Evolutionary conservation across 53 echinoderm and acorn worm genomes (phyloP), one percentile per base, ranked within the genome.

Genomic region (Paracentrotus lividus): DNA sequence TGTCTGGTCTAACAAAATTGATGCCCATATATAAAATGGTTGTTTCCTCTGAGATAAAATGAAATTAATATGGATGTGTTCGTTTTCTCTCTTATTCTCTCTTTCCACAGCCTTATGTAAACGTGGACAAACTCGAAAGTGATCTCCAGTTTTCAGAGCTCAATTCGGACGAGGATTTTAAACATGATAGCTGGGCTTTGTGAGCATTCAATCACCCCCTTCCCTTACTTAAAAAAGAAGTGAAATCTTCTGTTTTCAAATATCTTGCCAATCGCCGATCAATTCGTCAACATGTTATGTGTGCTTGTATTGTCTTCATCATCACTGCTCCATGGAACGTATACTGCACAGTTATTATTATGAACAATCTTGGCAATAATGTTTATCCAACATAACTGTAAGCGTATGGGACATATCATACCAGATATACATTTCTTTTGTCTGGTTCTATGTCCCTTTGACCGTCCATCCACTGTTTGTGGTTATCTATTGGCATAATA

Each of bases 121-220:
- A 93, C 24, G 21, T 93, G 88, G 68, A 67, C 20, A 86, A 68
- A 61, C 68, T 86, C 21, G 93, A 93, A 53, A 95, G 24, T 55
- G 92, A 96, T 38, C 94, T 96, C 40, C 91, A 94, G 49, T 96
- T 94, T 53, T 58, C 91, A 13, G 94, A 94, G 49, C 94, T 96
- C 72, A 96, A 96, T 42, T 92, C 96, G 7, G 94, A 94, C 36
- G 96, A 96, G 31, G 96, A 96, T 20, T 72, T 94, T 4, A 87
- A 86, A 78, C 92, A 91, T 49, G 92, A 65, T 26, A 77, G 77
- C 60, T 94, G 94, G 94, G 64, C 43, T 27, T 24, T 90, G 90
- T 85, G 51, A 85, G 49, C 13, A 36, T 21, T 12, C 47, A 10
- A n/a, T n/a, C n/a, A n/a, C n/a, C n/a, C n/a, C n/a, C 69, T n/a